Percentiles rank a stretch among this genome's conserved stretches.
These are phyloP conservation scores for Crepidodera aurea DNA, from an alignment of 2,888 invertebrate species.

Conservation along the genomic window DNA sequence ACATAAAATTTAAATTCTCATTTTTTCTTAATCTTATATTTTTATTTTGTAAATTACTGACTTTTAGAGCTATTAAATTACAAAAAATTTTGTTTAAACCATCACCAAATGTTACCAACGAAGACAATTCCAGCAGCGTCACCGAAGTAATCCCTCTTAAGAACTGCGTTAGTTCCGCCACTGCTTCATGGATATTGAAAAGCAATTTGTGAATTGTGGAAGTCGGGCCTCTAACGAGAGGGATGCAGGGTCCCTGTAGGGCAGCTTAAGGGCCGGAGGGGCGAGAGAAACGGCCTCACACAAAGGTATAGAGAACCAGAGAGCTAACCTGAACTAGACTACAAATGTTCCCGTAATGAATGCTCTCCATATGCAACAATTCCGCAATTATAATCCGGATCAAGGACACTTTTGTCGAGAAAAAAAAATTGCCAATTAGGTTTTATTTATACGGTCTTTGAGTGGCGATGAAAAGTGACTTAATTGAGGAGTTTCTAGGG, in stretches of 20 bases:
- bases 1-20: too few species aligned
- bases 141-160: too few species aligned
- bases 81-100: too few species aligned
- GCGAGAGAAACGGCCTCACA: constrained; percentile 9
- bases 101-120: too few species aligned
- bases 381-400: constrained; percentile 38
- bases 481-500: constrained; percentile 17
- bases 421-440: constrained; percentile 36
- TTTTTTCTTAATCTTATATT: too few species aligned
- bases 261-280: constrained; percentile 45
- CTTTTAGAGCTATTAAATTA: too few species aligned
- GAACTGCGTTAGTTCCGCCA: constrained; percentile 20
- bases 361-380: constrained; percentile 42
- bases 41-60: too few species aligned
- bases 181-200: constrained; percentile 54
- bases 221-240: constrained; percentile 53
- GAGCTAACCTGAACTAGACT: constrained; percentile 39
- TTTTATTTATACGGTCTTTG: constrained; percentile 20
- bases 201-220: constrained; percentile 61
- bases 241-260: constrained; percentile 55
- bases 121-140: too few species aligned
- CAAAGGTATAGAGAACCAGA: constrained; percentile 34
- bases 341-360: constrained; percentile 38
- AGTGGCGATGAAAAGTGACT: constrained; percentile 17
- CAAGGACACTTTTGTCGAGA: constrained; percentile 37